A percentile compares a stretch with the other conserved stretches of the same genome.
These are phyloP conservation scores for Caenorhabditis tropicalis DNA, from an alignment of 1,140 invertebrate species.

Conservation along the genomic window DNA sequence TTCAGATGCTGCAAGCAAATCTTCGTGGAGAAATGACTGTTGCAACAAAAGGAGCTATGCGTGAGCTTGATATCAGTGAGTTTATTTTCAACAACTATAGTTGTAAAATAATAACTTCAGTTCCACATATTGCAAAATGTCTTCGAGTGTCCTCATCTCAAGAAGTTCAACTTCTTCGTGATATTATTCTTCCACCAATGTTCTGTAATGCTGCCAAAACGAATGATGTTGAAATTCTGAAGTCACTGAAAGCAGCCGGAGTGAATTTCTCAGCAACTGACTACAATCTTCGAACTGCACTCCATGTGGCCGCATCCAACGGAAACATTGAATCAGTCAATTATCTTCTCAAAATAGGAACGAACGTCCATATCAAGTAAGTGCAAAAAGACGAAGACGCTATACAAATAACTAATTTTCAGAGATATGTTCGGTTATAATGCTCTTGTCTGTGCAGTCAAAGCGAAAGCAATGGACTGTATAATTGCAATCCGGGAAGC, in stretches of 20 bases:
- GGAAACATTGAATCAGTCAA: constrained; percentile 80
- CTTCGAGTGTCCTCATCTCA: constrained; percentile 78
- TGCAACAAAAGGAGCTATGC: constrained; percentile 60
- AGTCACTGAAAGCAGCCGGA: constrained; percentile 75
- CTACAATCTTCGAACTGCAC: constrained; percentile 81
- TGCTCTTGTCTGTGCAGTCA: constrained; percentile 64
- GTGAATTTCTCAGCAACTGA: constrained; percentile 82
- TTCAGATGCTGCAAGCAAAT: constrained; percentile 82
- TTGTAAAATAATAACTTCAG: constrained; percentile 63
- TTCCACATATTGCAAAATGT: constrained; percentile 73
- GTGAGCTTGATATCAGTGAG: constrained; percentile 78
- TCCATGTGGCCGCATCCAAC: constrained; percentile 82
- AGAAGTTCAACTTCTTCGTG: constrained; percentile 79
- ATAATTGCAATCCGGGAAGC: constrained; percentile 63
- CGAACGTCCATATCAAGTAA: constrained; percentile 79
- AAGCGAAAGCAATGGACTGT: constrained; percentile 62
- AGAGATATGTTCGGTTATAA: constrained; percentile 69
- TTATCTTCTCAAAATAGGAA: constrained; percentile 82
- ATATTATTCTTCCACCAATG: constrained; percentile 82
- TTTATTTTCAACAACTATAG: constrained; percentile 74
- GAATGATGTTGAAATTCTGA: constrained; percentile 76
- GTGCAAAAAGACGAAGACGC: not conserved
- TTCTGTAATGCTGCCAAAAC: constrained; percentile 80
- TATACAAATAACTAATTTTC: constrained; percentile 19
- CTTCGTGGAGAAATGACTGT: constrained; percentile 79